Evolutionary conservation across 92 coral and sea anemone species (phyloP).

Genomic region (Epizoanthus illoricatus): DNA sequence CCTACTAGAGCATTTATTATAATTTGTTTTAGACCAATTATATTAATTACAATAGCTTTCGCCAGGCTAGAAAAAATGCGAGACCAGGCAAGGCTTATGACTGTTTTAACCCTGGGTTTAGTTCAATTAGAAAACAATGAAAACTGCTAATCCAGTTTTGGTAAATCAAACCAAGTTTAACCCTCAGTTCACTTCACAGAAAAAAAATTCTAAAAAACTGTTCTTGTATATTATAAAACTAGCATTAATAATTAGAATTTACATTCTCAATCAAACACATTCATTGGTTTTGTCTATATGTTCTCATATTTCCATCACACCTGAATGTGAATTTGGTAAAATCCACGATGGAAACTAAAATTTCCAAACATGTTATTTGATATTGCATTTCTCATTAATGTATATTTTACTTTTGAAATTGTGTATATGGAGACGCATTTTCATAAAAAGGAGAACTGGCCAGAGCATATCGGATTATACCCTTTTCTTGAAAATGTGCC

Average conservation of each 20-base stretch:
- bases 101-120: too few relatives aligned
- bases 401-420: not conserved
- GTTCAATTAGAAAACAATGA: too few relatives aligned
- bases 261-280: not conserved
- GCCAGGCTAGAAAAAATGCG: too few relatives aligned
- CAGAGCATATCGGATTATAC: too few relatives aligned
- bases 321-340: constrained; percentile 13
- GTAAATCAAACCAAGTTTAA: not conserved
- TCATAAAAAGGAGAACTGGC: too few relatives aligned
- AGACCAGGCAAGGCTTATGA: too few relatives aligned
- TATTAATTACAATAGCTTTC: too few relatives aligned
- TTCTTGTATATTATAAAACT: not conserved
- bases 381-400: constrained; percentile 1
- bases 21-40: too few relatives aligned
- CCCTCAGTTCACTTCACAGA: not conserved
- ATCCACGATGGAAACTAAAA: not conserved
- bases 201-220: not conserved
- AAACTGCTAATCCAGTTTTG: not conserved
- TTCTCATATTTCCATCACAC: constrained; percentile 1
- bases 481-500: too few relatives aligned
- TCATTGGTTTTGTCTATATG: constrained; percentile 9
- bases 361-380: constrained; percentile 8
- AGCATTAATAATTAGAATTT: not conserved
- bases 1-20: too few relatives aligned
- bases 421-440: too few relatives aligned